Base-by-base conservation (phyloP, 2,113 vertebrate species). In the Lethenteron camtschaticum region DNA sequence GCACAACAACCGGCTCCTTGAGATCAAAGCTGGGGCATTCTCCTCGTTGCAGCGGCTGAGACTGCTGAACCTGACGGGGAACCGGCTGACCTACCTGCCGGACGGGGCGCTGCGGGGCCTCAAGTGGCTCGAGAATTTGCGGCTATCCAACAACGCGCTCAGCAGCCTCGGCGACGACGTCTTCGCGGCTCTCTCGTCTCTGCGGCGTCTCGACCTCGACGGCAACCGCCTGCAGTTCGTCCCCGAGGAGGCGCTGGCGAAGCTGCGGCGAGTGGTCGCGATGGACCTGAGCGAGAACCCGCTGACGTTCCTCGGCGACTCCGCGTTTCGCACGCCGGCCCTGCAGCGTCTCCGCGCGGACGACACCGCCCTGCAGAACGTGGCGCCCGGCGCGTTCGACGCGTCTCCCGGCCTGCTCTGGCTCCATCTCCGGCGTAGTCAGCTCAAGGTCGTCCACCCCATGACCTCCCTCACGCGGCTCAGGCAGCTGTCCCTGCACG, bases 71-170 rank as follows among this genome's bases (percentile, higher is more conserved):
- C 74, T 97, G 57, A 85, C 83, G 10, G 81, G 81, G 41, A 95
- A 94, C 57, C 82, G 83, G 69, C 80, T 97, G 56, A 87, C 91
- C 72, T 92, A 89, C 74, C 81, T 97, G 73, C 89, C 91, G 0
- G 82, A 90, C 79, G 81, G 96, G 86, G 83, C 83, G 58, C 95
- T 97, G 78, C 91, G 95, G 80, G 89, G 91, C 1, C 77, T 96
- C 71, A 85, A 82, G 73, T 86, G 87, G 85, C 82, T 96, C 60
- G 41, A 7, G 41, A 6, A 41, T 7, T 41, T 41, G 41, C 82
- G 77, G 13, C 84, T 97, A 55, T 86, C 88, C 58, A 84, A 90
- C 77, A 97, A 96, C 0, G 75, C 81, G n/a, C 81, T 97, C 63
- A 88, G 88, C 2, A 85, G 90, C 68, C 75, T 97, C 74, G 85